Evolutionary conservation across 2,888 invertebrate genomes (phyloP).

Genomic region (Tipula vernalis): DNA sequence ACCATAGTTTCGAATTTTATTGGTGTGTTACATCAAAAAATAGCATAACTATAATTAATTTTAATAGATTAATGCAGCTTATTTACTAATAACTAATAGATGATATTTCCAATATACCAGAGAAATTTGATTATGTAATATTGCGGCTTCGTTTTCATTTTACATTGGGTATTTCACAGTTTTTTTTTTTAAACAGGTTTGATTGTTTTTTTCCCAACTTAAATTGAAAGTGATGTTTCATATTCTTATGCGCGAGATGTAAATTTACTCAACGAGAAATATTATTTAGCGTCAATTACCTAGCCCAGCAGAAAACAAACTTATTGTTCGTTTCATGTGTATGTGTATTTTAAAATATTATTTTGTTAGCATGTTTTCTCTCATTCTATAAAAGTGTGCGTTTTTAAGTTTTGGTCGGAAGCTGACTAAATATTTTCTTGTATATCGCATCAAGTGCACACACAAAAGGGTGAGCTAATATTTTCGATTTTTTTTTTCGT

Average conservation of each 20-base stretch:
- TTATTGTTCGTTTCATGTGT: neutral
- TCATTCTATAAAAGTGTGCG: no score
- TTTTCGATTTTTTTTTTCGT: no score
- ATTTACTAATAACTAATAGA: neutral
- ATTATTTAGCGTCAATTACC: neutral
- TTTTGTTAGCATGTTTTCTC: neutral
- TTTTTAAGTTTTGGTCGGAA: no score
- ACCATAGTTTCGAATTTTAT: neutral
- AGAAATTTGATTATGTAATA: neutral
- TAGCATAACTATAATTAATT: neutral
- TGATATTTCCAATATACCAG: neutral
- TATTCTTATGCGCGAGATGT: neutral
- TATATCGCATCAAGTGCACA: no score
- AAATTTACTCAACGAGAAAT: neutral
- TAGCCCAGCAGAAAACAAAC: neutral
- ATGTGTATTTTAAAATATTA: neutral
- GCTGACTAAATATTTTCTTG: no score
- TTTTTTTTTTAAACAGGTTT: neutral
- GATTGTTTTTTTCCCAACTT: neutral
- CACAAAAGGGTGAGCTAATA: no score
- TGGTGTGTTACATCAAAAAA: neutral
- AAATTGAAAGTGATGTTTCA: neutral
- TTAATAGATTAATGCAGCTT: neutral
- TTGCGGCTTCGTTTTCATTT: neutral
- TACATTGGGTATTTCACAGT: neutral